phyloP scores from a whole-genome alignment of 2,888 invertebrate genomes.

The Ferdinandea cuprea region DNA sequence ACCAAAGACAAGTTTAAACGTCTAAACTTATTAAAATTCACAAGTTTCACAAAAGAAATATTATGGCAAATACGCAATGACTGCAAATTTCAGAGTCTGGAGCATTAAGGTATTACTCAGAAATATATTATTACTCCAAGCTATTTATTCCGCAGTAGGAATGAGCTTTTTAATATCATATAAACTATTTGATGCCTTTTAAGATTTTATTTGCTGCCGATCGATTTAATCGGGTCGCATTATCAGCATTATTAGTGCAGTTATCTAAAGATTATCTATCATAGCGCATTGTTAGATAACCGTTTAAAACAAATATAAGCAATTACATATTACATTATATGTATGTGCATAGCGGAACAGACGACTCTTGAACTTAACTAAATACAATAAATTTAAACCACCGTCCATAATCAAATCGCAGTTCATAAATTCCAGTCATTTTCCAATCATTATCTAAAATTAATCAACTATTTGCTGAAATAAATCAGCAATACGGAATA shows the following conservation, averaged over 20 bases:
- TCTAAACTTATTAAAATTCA: too few species aligned
- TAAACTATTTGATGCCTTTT: not conserved
- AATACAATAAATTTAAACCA: not conserved
- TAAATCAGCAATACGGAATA: not conserved
- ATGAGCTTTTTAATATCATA: not conserved
- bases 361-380: too few species aligned
- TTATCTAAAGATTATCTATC: not conserved
- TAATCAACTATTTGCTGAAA: not conserved
- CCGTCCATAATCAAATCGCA: not conserved
- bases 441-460: not conserved
- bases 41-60: too few species aligned
- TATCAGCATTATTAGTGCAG: constrained; percentile 13
- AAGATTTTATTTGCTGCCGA: not conserved
- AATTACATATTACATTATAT: too few species aligned
- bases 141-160: too few species aligned
- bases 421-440: not conserved
- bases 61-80: too few species aligned
- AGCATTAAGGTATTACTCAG: too few species aligned
- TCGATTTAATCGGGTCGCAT: not conserved
- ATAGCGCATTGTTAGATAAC: not conserved
- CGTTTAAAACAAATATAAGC: not conserved
- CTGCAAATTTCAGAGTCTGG: too few species aligned
- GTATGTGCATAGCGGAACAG: too few species aligned
- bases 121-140: too few species aligned
- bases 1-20: too few species aligned